Base-by-base conservation (phyloP, 2,888 invertebrate genomes). In the Pteria penguin region DNA sequence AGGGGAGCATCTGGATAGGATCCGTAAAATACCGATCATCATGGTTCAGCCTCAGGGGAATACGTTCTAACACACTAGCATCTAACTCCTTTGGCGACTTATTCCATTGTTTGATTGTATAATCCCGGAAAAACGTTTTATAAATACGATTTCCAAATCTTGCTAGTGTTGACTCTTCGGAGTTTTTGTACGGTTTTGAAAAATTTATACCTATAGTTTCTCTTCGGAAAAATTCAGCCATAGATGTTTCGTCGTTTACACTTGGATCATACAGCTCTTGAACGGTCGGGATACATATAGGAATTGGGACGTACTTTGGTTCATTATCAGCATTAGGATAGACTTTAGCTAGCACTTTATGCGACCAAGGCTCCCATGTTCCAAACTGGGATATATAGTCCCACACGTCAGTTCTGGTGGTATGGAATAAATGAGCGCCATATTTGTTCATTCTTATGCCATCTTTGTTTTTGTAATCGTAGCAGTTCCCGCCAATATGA, bases 21-120 rank as follows among this genome's bases (percentile, higher is more conserved):
- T 71, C 71, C 4, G 36, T 62, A 52, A 71, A 71, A 24, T 71
- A 71, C n/a, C 71, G 71, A 8, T 61, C 62, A 62, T 71, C 71
- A 18, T 27, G 54, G n/a, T 31, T 62, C 18, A 58, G 45, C n/a
- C 71, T 26, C 2, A 71, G 29, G 11, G 71, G 71, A 1, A 71
- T 71, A n/a, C 71, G 33, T 5, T 58, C 71, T n/a, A 71, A 62
- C 14, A 71, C 71, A 2, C 24, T 24, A 8, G 71, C 52, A 54
- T 71, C 71, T 11, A 71, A 45, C 4, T 62, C 31, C 4, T 71
- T 62, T 62, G 71, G 71, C 24, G 36, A 62, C 24, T 52, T 71
- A 18, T 45, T 54, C 71, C 71, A 71, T 62, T 71, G 71, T 62
- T 71, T 71, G 2, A 62, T 58, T 3, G 71, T 71, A 31, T 71